Evolutionary conservation across 2,797 vertebrate genomes (phyloP).

Genomic region (Esox masquinongy): DNA sequence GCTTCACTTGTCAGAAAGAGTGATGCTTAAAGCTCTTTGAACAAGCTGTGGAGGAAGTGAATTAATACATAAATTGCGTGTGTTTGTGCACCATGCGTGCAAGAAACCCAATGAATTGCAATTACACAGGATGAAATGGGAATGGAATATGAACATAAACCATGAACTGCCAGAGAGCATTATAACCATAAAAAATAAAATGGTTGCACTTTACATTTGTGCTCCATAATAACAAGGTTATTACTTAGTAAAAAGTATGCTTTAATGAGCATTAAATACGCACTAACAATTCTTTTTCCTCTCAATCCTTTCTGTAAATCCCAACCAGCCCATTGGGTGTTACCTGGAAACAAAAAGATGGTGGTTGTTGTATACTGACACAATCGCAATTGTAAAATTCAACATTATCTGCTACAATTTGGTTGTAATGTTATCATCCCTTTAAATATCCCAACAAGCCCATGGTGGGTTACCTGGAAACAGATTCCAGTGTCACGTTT

Average conservation of each 20-base stretch:
- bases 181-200: slow-evolving; percentile 33
- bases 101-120: slow-evolving; percentile 52
- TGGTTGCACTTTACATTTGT: neutral
- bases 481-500: too few relatives aligned
- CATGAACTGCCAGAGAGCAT: slow-evolving; percentile 51
- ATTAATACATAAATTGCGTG: slow-evolving; percentile 67
- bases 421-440: too few relatives aligned
- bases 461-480: too few relatives aligned
- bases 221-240: neutral
- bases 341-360: too few relatives aligned
- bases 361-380: too few relatives aligned
- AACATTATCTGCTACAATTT: too few relatives aligned
- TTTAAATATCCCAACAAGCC: too few relatives aligned
- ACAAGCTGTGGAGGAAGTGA: slow-evolving; percentile 62
- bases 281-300: too few relatives aligned
- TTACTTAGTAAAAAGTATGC: neutral
- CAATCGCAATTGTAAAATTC: too few relatives aligned
- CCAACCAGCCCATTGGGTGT: too few relatives aligned
- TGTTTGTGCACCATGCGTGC: slow-evolving; percentile 37
- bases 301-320: too few relatives aligned
- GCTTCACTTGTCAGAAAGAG: slow-evolving; percentile 64
- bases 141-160: slow-evolving; percentile 61
- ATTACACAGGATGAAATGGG: slow-evolving; percentile 62
- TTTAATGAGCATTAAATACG: neutral
- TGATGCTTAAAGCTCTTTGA: slow-evolving; percentile 68